phyloP scores from a whole-genome alignment of 37 sponge, comb jelly and placozoan species.

The Tethya wilhelma region DNA sequence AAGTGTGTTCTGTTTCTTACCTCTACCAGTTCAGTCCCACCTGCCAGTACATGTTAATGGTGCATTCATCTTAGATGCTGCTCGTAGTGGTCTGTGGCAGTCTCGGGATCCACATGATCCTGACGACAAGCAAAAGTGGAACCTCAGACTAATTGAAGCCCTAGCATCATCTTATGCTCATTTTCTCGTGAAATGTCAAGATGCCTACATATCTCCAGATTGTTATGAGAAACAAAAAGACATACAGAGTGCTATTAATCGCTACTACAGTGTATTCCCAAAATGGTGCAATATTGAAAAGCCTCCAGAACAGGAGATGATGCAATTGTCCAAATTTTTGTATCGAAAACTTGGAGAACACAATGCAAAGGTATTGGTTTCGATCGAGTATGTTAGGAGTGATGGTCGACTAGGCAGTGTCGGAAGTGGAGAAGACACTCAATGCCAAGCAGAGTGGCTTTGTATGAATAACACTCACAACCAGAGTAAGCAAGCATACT shows the following conservation, averaged over 20 bases:
- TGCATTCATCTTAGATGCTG: slow-evolving; percentile 24
- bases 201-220: neutral
- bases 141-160: slow-evolving; percentile 39
- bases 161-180: slow-evolving; percentile 60
- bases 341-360: neutral
- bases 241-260: neutral
- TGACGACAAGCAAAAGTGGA: slow-evolving; percentile 55
- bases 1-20: slow-evolving; percentile 54
- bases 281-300: neutral
- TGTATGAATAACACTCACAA: neutral
- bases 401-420: neutral
- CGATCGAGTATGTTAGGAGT: neutral
- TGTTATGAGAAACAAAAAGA: neutral
- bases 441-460: neutral
- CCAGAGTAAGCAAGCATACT: slow-evolving; percentile 17
- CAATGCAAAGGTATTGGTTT: neutral
- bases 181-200: slow-evolving; percentile 22
- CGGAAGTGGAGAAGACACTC: too few species aligned
- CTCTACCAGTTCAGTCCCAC: slow-evolving; percentile 27
- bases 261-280: slow-evolving; percentile 57
- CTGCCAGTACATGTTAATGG: slow-evolving; percentile 63
- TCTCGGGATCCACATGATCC: neutral
- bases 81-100: slow-evolving; percentile 39
- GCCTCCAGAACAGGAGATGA: neutral
- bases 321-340: neutral